Conservation (phyloP, 2,113 vertebrate genomes). For the Scartelaos histophorus region DNA sequence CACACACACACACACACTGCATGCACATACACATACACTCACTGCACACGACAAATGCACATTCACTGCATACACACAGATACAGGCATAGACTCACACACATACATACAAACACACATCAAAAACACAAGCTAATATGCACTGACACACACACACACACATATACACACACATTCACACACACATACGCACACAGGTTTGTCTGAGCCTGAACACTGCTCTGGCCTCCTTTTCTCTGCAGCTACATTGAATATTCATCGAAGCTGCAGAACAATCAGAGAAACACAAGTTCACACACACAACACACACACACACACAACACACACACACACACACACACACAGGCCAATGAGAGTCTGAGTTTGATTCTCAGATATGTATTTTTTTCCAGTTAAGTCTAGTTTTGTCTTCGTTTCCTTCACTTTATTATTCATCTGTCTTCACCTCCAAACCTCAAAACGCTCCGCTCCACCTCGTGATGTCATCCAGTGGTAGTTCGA, state of each 20-base stretch:
- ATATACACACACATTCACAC: conserved; percentile 11
- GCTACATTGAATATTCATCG: conserved; percentile 75
- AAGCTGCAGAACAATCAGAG: conserved; percentile 64
- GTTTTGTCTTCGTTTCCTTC: conserved; percentile 7
- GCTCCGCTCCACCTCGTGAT: no score
- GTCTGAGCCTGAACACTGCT: conserved; percentile 53
- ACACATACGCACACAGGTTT: conserved; percentile 16
- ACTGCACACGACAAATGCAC: neutral
- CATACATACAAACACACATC: neutral
- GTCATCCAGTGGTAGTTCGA: no score
- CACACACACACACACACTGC: no score
- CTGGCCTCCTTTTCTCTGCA: conserved; percentile 62
- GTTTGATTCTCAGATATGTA: conserved; percentile 54
- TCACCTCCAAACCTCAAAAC: no score
- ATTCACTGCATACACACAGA: neutral
- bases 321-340: conserved; percentile 41
- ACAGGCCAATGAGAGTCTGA: conserved; percentile 62
- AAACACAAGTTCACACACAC: conserved; percentile 71
- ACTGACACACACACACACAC: conserved; percentile 10
- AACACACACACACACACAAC: neutral
- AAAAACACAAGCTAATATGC: conserved; percentile 3
- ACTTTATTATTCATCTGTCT: no score
- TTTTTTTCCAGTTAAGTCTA: conserved; percentile 26
- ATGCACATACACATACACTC: neutral
- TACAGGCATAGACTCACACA: no score